These are phyloP conservation scores for Lepidocyrtinus sp. DNA, from an alignment of 2,888 invertebrate species.

Conservation along the genomic window DNA sequence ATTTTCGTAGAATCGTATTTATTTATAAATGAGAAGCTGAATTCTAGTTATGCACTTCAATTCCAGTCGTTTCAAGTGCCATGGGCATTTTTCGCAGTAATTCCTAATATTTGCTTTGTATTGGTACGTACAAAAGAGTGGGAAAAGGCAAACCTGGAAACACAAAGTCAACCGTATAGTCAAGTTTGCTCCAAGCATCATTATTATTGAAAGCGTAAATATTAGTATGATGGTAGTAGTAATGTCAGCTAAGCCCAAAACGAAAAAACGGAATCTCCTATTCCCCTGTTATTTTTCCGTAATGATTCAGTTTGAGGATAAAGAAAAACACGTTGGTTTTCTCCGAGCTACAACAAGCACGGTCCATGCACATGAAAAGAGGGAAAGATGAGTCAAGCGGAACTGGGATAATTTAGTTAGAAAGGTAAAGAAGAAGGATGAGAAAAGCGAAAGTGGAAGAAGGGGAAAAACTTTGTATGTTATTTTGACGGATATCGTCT, in stretches of 20 bases:
- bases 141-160: slow-evolving; percentile 44
- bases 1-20: not conserved
- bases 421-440: slow-evolving; percentile 54
- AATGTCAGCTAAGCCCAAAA: not conserved
- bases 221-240: slow-evolving; percentile 8
- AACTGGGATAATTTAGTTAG: slow-evolving; percentile 56
- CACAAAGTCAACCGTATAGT: slow-evolving; percentile 42
- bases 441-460: slow-evolving; percentile 57
- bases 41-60: not conserved
- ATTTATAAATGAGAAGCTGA: not conserved
- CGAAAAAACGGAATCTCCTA: not conserved
- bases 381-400: slow-evolving; percentile 47
- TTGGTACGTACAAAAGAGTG: slow-evolving; percentile 8
- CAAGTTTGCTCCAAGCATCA: slow-evolving; percentile 42
- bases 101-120: not conserved
- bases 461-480: slow-evolving; percentile 36
- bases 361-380: slow-evolving; percentile 48
- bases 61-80: too few species aligned
- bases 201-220: slow-evolving; percentile 50
- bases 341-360: slow-evolving; percentile 12
- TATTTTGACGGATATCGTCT: slow-evolving; percentile 9
- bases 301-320: not conserved
- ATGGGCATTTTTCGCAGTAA: not conserved
- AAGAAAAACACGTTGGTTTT: not conserved
- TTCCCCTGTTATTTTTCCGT: not conserved